Percentiles rank a stretch among this genome's conserved stretches.
Evolutionary conservation across 1,140 invertebrate species (phyloP).

Genomic region (Oryctes rhinoceros): DNA sequence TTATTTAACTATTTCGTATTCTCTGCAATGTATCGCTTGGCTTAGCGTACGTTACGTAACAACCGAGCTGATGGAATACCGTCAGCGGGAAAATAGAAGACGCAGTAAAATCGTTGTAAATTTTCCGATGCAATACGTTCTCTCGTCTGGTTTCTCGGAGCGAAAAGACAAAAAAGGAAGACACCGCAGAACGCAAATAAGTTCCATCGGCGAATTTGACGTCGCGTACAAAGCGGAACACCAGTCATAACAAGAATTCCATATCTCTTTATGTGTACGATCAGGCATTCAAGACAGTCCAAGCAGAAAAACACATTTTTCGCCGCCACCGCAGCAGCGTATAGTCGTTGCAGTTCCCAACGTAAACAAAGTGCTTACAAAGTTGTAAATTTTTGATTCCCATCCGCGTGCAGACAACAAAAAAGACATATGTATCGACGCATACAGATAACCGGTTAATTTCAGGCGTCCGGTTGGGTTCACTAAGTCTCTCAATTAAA

Average conservation of each 20-base stretch:
- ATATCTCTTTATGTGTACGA: slow-evolving; percentile 34
- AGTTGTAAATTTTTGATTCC: slow-evolving; percentile 24
- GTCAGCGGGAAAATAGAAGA: slow-evolving; percentile 1
- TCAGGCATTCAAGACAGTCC: slow-evolving; percentile 21
- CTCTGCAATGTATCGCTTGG: not conserved
- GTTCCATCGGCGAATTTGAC: slow-evolving; percentile 18
- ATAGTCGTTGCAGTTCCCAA: not conserved
- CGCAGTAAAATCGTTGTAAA: slow-evolving; percentile 33
- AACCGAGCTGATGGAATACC: not conserved
- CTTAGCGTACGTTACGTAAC: not conserved
- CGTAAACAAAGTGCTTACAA: slow-evolving; percentile 33
- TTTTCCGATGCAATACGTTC: slow-evolving; percentile 23
- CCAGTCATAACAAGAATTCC: slow-evolving; percentile 31
- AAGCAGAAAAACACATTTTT: slow-evolving; percentile 33
- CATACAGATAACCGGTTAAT: slow-evolving; percentile 13
- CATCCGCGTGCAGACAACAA: not conserved
- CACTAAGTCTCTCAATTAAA: slow-evolving; percentile 30
- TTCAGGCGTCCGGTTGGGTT: not conserved
- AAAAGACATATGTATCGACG: not conserved
- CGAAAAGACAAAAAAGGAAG: not conserved
- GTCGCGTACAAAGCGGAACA: not conserved
- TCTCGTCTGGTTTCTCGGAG: not conserved
- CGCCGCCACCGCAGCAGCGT: not conserved
- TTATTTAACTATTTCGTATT: not conserved
- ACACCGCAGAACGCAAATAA: slow-evolving; percentile 10